Conservation (phyloP, 2,797 vertebrate genomes). For the Eospalax fontanierii region DNA sequence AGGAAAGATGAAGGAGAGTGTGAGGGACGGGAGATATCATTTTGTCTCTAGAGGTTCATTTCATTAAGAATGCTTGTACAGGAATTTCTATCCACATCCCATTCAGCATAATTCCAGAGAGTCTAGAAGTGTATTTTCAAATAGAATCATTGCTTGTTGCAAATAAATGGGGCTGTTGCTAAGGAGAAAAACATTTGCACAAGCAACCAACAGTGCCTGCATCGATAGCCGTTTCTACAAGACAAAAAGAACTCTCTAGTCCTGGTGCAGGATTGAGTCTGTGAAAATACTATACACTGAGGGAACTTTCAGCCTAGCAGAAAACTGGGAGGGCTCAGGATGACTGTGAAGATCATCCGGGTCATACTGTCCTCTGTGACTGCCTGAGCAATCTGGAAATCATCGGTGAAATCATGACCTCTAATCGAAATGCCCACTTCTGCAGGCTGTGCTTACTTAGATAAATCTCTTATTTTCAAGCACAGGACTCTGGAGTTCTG, state of each 20-base stretch:
- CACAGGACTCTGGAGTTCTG: not conserved
- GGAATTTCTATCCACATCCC: not conserved
- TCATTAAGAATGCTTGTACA: not conserved
- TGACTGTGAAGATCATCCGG: too few species aligned
- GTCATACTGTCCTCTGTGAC: not conserved
- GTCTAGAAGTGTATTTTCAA: not conserved
- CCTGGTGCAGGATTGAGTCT: not conserved
- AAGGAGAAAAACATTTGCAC: not conserved
- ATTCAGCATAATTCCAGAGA: not conserved
- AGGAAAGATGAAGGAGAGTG: not conserved
- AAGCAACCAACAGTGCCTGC: not conserved
- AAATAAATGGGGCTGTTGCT: not conserved
- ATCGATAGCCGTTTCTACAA: not conserved
- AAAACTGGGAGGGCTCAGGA: not conserved
- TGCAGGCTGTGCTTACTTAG: not conserved
- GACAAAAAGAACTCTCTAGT: not conserved
- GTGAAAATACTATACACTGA: not conserved
- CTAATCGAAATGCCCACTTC: not conserved
- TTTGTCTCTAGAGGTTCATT: not conserved
- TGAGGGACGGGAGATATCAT: not conserved
- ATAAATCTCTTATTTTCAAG: not conserved
- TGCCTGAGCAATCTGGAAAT: not conserved
- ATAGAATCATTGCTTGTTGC: not conserved
- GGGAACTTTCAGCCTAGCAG: not conserved
- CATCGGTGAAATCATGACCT: fast-evolving